These are phyloP conservation scores for Acanthis flammea DNA, from an alignment of 2,797 vertebrate species.

Conservation along the genomic window DNA sequence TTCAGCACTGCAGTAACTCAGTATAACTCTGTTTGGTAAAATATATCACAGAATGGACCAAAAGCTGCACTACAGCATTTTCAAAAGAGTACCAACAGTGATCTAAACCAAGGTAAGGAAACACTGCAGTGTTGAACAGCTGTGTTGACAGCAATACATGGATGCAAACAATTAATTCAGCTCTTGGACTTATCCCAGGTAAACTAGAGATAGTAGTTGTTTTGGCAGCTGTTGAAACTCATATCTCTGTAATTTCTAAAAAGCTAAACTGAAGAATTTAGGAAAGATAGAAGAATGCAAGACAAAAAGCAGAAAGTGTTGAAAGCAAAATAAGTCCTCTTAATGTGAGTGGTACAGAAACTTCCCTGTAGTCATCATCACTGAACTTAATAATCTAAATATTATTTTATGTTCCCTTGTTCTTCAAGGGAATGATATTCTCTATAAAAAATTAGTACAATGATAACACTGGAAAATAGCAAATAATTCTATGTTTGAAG, in stretches of 20 bases:
- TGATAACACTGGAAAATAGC: background rate
- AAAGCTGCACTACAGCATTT: background rate
- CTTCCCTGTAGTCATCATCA: background rate
- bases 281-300: background rate
- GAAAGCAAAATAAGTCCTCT: background rate
- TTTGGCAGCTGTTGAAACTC: background rate
- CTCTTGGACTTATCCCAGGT: background rate
- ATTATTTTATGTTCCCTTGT: background rate
- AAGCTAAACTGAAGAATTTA: background rate
- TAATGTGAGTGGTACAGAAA: background rate
- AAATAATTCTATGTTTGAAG: background rate
- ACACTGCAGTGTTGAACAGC: background rate
- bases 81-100: background rate
- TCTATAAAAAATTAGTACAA: background rate
- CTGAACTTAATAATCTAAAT: background rate
- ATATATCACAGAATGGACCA: background rate
- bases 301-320: background rate
- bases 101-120: background rate
- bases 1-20: background rate
- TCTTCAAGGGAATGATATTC: background rate
- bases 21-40: background rate
- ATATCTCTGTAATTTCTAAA: background rate
- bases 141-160: background rate
- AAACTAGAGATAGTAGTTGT: background rate
- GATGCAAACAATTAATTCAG: background rate